Base-by-base conservation (phyloP, 2,888 invertebrate species). In the Apamea sordens region DNA sequence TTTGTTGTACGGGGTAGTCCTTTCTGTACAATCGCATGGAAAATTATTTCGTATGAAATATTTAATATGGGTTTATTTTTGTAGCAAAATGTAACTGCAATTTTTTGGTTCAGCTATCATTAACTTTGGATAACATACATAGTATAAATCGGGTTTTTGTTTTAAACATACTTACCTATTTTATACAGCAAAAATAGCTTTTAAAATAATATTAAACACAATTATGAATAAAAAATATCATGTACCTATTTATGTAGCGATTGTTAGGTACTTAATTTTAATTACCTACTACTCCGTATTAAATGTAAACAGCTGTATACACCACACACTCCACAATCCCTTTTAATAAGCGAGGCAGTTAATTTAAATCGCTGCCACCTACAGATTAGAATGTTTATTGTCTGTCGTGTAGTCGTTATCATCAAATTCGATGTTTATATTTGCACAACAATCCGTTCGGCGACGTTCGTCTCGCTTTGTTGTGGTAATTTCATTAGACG, bases 401-500 rank as follows among this genome's bases (percentile, higher is more conserved):
- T 89, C 86, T 86, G 80, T 81, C 80, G 86, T 79, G 88, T 81
- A 83, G 89, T 91, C 92, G 93, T 93, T 93, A 94, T 94, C 93
- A 94, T 91, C 89, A 93, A 90, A 94, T 94, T 95, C 95, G 93
- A 95, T 95, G 95, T 95, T 94, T 95, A 94, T 94, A 95, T 96
- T 96, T 95, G 94, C 94, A 94, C 94, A 94, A 94, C 94, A 94
- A 95, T 94, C 93, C 92, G 92, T 92, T 75, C 85, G 77, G 84
- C 81, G 89, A 83, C 86, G 88, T 84, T 84, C 90, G 90, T 87
- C 88, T 87, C 91, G 93, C 96, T 96, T 96, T 96, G 96, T 96
- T 94, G 96, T 95, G 96, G 94, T 96, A 95, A 96, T 96, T 95
- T 95, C 95, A 95, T 96, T 95, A 95, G 94, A 93, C 91, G 92